Evolutionary conservation across 1,140 invertebrate species (phyloP).

Genomic region (Euura lappo): DNA sequence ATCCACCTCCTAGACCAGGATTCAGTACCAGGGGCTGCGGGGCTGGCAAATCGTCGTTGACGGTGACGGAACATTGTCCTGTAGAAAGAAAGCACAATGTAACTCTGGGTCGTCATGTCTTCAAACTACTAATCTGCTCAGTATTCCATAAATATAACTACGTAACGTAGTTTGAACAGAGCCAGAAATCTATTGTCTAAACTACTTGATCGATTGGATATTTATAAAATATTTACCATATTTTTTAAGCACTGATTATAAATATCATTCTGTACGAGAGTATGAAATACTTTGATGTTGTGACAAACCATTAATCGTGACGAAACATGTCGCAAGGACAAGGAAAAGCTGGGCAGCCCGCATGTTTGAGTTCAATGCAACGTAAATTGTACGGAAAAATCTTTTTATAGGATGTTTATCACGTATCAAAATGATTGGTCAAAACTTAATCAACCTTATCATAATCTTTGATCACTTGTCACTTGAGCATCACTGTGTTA

Average conservation of each 20-base stretch:
- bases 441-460: not conserved
- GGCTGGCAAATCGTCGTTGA: constrained; percentile 34
- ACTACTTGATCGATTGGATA: too few relatives aligned
- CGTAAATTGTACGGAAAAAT: not conserved
- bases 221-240: too few relatives aligned
- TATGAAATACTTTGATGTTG: too few relatives aligned
- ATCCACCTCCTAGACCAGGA: constrained; percentile 15
- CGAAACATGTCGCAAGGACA: not conserved
- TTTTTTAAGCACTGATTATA: too few relatives aligned
- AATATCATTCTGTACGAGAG: too few relatives aligned
- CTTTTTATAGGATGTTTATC: not conserved
- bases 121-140: too few relatives aligned
- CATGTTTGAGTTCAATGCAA: not conserved
- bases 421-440: not conserved
- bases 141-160: too few relatives aligned
- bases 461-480: not conserved
- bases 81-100: not conserved
- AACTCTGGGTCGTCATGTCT: too few relatives aligned
- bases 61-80: not conserved
- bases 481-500: too few relatives aligned
- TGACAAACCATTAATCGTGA: not conserved
- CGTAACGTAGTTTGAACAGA: too few relatives aligned
- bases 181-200: too few relatives aligned
- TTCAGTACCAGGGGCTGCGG: constrained; percentile 41
- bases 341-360: not conserved